Evolutionary conservation across 2,113 vertebrate genomes (phyloP).

Genomic region (Engraulis encrasicolus): DNA sequence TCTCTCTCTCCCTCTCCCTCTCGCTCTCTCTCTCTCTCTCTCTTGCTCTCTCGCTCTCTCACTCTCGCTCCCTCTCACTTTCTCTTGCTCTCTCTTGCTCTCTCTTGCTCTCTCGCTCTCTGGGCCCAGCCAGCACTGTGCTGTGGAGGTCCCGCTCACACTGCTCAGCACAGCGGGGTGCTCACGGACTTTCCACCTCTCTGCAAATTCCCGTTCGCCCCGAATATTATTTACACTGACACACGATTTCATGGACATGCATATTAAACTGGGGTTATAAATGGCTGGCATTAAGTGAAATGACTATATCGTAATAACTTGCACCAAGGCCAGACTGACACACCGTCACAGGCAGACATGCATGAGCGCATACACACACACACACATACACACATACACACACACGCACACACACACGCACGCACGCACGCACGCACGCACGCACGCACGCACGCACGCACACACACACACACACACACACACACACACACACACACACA

Average conservation of each 20-base stretch:
- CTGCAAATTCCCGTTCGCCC: background rate
- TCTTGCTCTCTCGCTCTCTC: no score
- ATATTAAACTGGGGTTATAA: background rate
- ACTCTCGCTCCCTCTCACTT: no score
- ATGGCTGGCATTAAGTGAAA: background rate
- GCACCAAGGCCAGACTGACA: no score
- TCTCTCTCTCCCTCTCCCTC: no score
- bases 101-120: no score
- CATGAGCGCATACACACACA: no score
- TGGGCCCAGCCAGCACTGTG: background rate
- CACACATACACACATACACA: no score
- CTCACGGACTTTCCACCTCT: background rate
- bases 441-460: background rate
- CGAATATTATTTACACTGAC: background rate
- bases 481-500: background rate
- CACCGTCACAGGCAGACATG: no score
- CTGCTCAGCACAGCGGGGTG: background rate
- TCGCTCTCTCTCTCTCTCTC: no score
- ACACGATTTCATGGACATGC: background rate
- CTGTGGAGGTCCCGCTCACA: background rate
- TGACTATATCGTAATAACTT: background rate
- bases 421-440: background rate
- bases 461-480: conserved; percentile 32
- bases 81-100: no score
- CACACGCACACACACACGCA: background rate